These are phyloP conservation scores for Philypnodon macrostomus DNA, from an alignment of 2,797 vertebrate genomes.

Conservation along the genomic window DNA sequence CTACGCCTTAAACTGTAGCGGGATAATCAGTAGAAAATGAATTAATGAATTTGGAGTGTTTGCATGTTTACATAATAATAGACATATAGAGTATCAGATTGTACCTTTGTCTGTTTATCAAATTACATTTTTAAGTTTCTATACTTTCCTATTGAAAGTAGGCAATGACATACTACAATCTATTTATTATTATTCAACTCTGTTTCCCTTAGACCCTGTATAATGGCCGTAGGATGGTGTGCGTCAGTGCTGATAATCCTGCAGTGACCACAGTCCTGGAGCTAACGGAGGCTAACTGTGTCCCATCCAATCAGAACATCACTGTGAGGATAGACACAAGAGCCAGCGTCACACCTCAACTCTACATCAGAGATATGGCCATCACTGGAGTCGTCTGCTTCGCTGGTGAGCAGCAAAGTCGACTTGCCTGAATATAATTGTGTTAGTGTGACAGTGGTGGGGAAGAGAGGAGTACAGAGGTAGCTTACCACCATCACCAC, in stretches of 20 bases:
- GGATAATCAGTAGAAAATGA: too few relatives aligned
- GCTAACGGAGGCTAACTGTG: conserved; percentile 77
- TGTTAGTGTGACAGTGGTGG: too few relatives aligned
- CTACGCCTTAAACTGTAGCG: too few relatives aligned
- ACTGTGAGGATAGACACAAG: conserved; percentile 59
- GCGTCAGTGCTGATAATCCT: conserved; percentile 56
- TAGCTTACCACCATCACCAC: too few relatives aligned
- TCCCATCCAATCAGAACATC: conserved; percentile 71
- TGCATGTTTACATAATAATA: too few relatives aligned
- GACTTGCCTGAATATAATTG: too few relatives aligned
- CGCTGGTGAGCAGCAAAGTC: conserved; percentile 83
- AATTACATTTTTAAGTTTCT: too few relatives aligned
- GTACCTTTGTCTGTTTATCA: too few relatives aligned
- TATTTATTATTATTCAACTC: background rate
- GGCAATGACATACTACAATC: background rate
- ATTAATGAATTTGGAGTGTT: too few relatives aligned
- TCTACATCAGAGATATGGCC: conserved; percentile 74
- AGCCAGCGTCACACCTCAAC: conserved; percentile 46
- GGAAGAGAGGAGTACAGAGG: too few relatives aligned
- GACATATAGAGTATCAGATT: too few relatives aligned
- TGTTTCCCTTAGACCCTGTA: conserved; percentile 49
- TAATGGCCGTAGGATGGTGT: conserved; percentile 69
- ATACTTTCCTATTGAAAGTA: too few relatives aligned
- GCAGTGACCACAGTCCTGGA: conserved; percentile 69
- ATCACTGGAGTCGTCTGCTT: conserved; percentile 80